Evolutionary conservation across 2,797 vertebrate species (phyloP), one percentile per base, ranked within the genome.

Genomic region (Melanotaenia maccullochi): DNA sequence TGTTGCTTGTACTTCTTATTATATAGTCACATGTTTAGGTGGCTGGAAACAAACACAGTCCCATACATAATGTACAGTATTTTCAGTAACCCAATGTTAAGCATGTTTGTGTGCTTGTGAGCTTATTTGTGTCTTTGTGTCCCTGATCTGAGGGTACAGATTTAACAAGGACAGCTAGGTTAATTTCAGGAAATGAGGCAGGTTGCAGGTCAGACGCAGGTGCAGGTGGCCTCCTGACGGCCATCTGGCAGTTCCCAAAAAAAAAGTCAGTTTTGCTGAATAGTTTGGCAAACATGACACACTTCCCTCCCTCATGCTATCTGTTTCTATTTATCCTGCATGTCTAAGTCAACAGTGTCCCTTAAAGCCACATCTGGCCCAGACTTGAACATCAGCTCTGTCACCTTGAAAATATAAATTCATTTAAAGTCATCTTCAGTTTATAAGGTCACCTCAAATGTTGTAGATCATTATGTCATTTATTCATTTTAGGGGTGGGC

Each of bases 151-250:
- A 71, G 33, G 32, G 22, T 42, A 73, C 71, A 79, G 81, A 81
- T 75, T 85, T 83, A 86, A 75, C 40, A 68, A 80, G 64, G 83
- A 90, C 87, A 90, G 82, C 89, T 82, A 85, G 85, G 81, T 69
- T 84, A 40, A 66, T 82, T 78, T 83, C 74, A 87, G 73, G 60
- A 77, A 79, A 52, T 68, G 63, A 57, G 64, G 65, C 0, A 0
- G 79, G 84, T 84, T 85, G 1, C 33, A 89, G 87, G 85, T 91
- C 87, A 81, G 42, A 64, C 73, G 5, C 59, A 59, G 69, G 68
- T 76, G 86, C 77, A 86, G 91, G 88, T 88, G 81, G 87, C 84
- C 88, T 80, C 83, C 58, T 24, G 87, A 89, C 89, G 87, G 86
- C 88, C 86, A 75, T 85, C 76, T 24, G 76, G 68, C 81, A 82